Evolutionary conservation across 2,113 vertebrate species (phyloP).

Genomic region (Australoheros scitulus): DNA sequence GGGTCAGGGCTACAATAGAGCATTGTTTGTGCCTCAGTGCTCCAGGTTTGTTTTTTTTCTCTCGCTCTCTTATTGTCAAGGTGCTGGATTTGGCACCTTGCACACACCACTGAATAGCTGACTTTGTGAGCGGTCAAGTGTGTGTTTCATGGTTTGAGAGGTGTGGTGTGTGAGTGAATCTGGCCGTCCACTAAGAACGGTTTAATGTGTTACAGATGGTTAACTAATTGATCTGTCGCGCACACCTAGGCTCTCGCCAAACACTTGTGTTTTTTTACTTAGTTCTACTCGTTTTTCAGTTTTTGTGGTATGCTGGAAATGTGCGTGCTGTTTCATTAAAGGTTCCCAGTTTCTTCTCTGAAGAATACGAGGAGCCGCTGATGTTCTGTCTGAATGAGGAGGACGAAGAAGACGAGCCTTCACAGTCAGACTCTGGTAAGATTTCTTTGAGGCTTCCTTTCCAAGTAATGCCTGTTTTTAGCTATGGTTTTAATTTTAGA

Average conservation of each 20-base stretch:
- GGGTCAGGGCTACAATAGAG: neutral
- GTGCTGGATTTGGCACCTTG: slow-evolving; percentile 64
- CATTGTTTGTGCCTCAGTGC: slow-evolving; percentile 37
- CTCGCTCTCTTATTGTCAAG: slow-evolving; percentile 63
- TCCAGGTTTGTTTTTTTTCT: neutral
- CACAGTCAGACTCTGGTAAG: slow-evolving; percentile 59
- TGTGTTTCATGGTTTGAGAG: slow-evolving; percentile 50
- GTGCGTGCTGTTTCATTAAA: slow-evolving; percentile 21
- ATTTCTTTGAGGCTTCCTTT: neutral
- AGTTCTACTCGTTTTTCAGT: neutral
- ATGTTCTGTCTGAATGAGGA: slow-evolving; percentile 73
- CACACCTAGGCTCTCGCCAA: slow-evolving; percentile 28
- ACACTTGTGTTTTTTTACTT: slow-evolving; percentile 59
- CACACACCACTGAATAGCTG: slow-evolving; percentile 46
- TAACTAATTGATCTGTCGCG: slow-evolving; percentile 52
- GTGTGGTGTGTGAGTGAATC: slow-evolving; percentile 44
- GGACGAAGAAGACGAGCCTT: slow-evolving; percentile 53
- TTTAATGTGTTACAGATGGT: slow-evolving; percentile 66
- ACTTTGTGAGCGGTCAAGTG: slow-evolving; percentile 50
- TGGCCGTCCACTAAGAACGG: slow-evolving; percentile 43
- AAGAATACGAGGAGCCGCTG: slow-evolving; percentile 68
- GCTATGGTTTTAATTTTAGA: slow-evolving; percentile 26
- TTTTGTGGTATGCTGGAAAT: slow-evolving; percentile 10
- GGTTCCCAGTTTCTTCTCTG: slow-evolving; percentile 42
- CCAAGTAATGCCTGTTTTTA: slow-evolving; percentile 7